phyloP scores from a whole-genome alignment of 2,888 invertebrate species.

The Hemistola chrysoprasaria region DNA sequence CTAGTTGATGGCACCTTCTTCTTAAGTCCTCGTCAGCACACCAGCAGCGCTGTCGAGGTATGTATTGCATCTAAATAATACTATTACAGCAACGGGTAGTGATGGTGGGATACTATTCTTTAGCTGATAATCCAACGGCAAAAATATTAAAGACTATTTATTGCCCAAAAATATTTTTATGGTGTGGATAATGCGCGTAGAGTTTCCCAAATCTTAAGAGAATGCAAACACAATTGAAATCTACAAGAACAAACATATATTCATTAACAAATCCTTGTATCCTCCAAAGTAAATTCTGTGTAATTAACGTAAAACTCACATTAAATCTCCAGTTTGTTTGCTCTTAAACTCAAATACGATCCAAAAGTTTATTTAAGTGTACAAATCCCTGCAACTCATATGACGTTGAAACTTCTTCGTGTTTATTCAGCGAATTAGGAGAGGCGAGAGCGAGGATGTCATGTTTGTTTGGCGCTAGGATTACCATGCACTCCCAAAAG shows the following conservation, averaged over 20 bases:
- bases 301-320: constrained; percentile 23
- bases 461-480: constrained; percentile 61
- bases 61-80: constrained; percentile 3
- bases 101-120: no score
- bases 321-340: constrained; percentile 34
- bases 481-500: constrained; percentile 47
- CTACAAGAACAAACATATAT: constrained; percentile 1
- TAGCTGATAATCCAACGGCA: no score
- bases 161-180: no score
- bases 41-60: constrained; percentile 93
- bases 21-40: constrained; percentile 96
- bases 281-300: constrained; percentile 17
- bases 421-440: constrained; percentile 61
- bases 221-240: neutral
- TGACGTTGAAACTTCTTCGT: constrained; percentile 36
- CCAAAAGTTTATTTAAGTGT: constrained; percentile 61
- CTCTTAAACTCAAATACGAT: constrained; percentile 69
- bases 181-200: no score
- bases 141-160: no score
- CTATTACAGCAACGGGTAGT: no score
- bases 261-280: constrained; percentile 11
- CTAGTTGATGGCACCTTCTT: constrained; percentile 99
- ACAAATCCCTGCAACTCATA: constrained; percentile 50
- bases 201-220: constrained; percentile 2
- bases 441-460: constrained; percentile 30